Base-by-base conservation (phyloP, 64 coral and sea anemone genomes). In the Montipora sp. region DNA sequence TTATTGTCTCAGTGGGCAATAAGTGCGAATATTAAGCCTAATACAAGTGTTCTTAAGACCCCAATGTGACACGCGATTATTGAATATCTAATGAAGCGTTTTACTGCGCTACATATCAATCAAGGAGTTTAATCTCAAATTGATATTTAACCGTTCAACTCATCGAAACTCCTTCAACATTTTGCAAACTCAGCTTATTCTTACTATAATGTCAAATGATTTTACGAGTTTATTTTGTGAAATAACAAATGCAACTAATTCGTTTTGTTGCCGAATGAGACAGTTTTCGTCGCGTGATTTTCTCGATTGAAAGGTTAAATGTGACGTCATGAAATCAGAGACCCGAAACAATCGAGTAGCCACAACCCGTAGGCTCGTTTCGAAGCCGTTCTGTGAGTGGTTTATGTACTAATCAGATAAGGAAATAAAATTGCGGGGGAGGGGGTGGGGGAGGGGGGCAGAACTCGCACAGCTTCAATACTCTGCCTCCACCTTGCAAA, bases 1-100 rank as follows among this genome's bases (percentile, higher is more conserved):
- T 78, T 50, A 49, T 85, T 71, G 82, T 85, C 65, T 72, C 7
- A 3, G 45, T 18, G 24, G 18, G 82, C 10, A 71, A 85, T 50
- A 21, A 85, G 20, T 43, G 20, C 61, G 9, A 85, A 85, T 85
- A 71, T 85, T 65, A 22, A 50, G 3, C 48, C 1, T 59, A 85
- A 85, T 70, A 85, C 47, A 19, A 82, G 20, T 19, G 61, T 45
- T 0, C 16, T 71, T 50, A 71, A 63, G 61, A 68, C 16, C 10
- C 49, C 0, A 85, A 72, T 71, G 36, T 36, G 19, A 72, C 47
- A 51, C 45, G 10, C 9, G 46, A 50, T 12, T 49, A 7, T 78
- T 49, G 75, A 78, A 78, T 78, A 78, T 78, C 44, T 2, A 49
- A 6, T 19, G 45, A 18, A 1, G 47, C 12, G 75, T 78, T 36